Evolutionary conservation across 1,140 invertebrate species (phyloP), one percentile per base, ranked within the genome.

Genomic region (Proctacanthus coquilletti): DNA sequence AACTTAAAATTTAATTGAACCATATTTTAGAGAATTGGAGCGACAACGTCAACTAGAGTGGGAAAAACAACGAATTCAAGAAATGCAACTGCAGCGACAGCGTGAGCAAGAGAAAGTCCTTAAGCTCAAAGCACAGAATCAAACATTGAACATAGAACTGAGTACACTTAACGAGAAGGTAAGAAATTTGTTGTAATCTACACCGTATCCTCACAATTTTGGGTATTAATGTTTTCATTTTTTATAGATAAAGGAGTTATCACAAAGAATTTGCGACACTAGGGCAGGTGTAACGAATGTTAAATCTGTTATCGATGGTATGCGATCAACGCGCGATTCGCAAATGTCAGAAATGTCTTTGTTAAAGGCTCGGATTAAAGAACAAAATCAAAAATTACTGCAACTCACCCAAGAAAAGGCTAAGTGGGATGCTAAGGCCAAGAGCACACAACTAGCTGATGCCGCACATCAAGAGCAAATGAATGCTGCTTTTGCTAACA

Each of bases 271-370:
- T 42, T 78, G 76, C 43, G 85, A 92, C 50, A 89, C 87, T 0
- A 70, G 88, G 3, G 75, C 81, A 19, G 81, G 79, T 14, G 93
- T 98, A 0, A 84, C 89, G 0, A 80, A 83, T 25, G 83, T 94
- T 0, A 98, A 98, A 62, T 74, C 80, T 2, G 88, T 86, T 17
- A 98, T 99, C 44, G 94, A 98, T 65, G 81, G 83, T 4, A 98
- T 98, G 94, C 66, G 93, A 35, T 74, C 74, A 0, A 86, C 85
- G 18, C 68, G 95, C 21, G 95, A 98, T 58, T 66, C 77, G 1
- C 88, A 88, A 45, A 75, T 95, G 62, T 71, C 77, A 35, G 86
- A 93, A 49, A 91, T 96, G 75, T 75, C 83, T 10, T 73, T 78
- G 31, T 65, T 95, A 3, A 94, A 97, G 55, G 74, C 74, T 27